Conservation (phyloP, 2,888 invertebrate genomes). For the Trachelus stipa region DNA sequence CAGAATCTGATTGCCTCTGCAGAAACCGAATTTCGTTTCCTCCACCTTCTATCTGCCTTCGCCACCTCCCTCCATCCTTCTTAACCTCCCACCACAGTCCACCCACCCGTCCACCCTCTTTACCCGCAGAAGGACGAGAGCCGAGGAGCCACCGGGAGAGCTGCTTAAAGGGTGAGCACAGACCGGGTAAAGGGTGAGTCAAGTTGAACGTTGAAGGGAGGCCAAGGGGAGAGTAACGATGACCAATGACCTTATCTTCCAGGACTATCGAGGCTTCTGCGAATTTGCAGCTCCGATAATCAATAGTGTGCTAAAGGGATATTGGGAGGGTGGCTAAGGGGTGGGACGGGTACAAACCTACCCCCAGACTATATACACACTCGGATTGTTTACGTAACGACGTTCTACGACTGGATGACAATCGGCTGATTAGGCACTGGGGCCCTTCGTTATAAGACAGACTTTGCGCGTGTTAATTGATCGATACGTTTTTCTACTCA, state of each 20-base stretch:
- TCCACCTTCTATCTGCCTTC: not conserved
- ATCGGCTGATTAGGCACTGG: not conserved
- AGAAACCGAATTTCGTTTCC: slow-evolving; percentile 9
- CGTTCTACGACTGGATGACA: not conserved
- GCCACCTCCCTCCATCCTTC: not conserved
- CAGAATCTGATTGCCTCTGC: slow-evolving; percentile 10
- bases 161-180: not conserved
- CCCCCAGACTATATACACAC: too few species aligned
- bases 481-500: not conserved
- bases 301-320: slow-evolving; percentile 3
- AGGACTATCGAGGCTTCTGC: not conserved
- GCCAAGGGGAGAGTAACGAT: slow-evolving; percentile 13
- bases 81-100: not conserved
- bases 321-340: not conserved
- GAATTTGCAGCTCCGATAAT: not conserved
- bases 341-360: not conserved
- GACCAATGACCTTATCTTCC: slow-evolving; percentile 10
- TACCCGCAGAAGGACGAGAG: not conserved
- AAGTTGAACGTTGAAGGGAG: slow-evolving; percentile 10
- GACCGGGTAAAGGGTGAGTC: not conserved
- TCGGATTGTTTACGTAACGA: not conserved
- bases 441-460: not conserved
- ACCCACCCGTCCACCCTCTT: not conserved
- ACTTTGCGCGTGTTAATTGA: not conserved
- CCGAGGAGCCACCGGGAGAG: not conserved